Evolutionary conservation across 2,797 vertebrate species (phyloP), one percentile per base, ranked within the genome.

Genomic region (Selene dorsalis): DNA sequence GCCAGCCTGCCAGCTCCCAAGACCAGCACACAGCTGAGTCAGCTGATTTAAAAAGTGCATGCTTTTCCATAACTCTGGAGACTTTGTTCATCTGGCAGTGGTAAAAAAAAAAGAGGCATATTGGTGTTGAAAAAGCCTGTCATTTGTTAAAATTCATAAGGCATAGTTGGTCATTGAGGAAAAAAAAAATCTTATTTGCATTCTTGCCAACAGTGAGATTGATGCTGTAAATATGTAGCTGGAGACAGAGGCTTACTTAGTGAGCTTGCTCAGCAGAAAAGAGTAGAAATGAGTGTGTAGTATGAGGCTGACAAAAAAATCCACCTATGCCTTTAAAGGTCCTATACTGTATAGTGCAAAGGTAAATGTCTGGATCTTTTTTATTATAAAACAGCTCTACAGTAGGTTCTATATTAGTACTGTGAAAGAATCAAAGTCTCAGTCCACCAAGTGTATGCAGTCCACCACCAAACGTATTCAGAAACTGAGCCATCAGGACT

Each of bases 11-110:
- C 68, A 28, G 17, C 7, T 35, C 22, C 43, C 35, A 20, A 61
- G 60, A 69, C 61, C 50, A 48, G 65, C 30, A 76, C 55, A 66
- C 14, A 18, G 45, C 75, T 56, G 55, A 80, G 32, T 80, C 78
- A 84, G 76, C 65, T 48, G 48, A 48, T 62, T 16, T 47, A 20
- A 43, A 72, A 71, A 58, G 48, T 28, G 57, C 32, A 18, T 39
- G 18, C 24, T 67, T 65, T 43, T 48, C 8, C 64, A 74, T n/a
- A 11, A 64, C 32, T 79, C 50, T 16, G 22, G 16, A 56, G 4
- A 22, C 60, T 48, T 60, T 2, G 3, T 24, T 14, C 62, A 30
- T 67, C 59, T 55, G 30, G 32, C 32, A 35, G 43, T 3, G 6
- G 1, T 24, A 30, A n/a, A 30, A 47, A 45, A 16, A 14, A 35